Percentiles rank a stretch among this genome's conserved stretches.
Evolutionary conservation across 1,140 invertebrate species (phyloP).

Genomic region (Gyrodactylus salaris): DNA sequence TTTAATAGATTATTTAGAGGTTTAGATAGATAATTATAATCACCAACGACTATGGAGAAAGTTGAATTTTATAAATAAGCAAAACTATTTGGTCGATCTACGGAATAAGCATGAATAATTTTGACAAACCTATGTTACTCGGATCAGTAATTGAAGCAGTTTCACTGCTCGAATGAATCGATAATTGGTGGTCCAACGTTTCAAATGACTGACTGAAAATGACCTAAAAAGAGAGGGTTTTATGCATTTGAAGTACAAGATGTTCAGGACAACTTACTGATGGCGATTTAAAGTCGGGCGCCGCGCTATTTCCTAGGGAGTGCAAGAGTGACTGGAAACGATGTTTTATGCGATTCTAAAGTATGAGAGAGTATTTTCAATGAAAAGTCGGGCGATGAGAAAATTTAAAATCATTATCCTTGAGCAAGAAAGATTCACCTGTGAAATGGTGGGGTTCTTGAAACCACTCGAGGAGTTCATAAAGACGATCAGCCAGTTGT

Average conservation of each 20-base stretch:
- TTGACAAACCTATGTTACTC: not conserved
- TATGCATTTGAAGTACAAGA: no score
- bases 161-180: not conserved
- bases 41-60: no score
- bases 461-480: not conserved
- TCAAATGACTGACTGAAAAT: conserved; percentile 1
- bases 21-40: no score
- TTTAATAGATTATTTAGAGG: no score
- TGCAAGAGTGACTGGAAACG: not conserved
- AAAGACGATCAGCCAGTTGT: not conserved
- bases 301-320: not conserved
- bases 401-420: no score
- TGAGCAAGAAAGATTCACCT: not conserved
- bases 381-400: not conserved
- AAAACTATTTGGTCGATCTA: no score
- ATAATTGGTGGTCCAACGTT: not conserved
- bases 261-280: no score
- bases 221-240: not conserved
- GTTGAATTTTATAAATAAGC: no score
- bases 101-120: no score
- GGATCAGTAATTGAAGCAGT: not conserved
- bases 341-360: not conserved
- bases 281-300: not conserved
- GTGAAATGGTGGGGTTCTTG: not conserved
- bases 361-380: not conserved